Percentiles rank a stretch among this genome's conserved stretches.
These are phyloP conservation scores for Indicator indicator DNA, from an alignment of 2,113 vertebrate genomes.

Conservation along the genomic window DNA sequence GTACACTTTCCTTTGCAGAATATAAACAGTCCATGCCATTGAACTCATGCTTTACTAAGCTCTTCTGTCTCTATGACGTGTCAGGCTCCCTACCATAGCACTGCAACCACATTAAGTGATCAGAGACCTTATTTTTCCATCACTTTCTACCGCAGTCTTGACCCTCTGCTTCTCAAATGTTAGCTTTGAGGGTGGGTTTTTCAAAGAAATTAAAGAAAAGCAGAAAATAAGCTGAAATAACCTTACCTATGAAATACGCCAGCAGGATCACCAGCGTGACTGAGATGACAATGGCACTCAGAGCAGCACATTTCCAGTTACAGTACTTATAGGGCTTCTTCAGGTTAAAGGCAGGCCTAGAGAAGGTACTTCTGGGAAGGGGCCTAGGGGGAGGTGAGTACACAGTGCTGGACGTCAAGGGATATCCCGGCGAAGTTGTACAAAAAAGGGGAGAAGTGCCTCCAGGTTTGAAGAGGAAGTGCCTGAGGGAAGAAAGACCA, in stretches of 20 bases:
- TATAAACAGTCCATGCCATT: neutral
- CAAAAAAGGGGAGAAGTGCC: constrained; percentile 98
- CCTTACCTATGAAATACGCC: constrained; percentile 98
- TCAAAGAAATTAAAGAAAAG: neutral
- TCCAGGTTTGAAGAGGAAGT: constrained; percentile 98
- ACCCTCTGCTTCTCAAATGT: neutral
- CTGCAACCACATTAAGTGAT: neutral
- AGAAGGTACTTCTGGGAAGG: constrained; percentile 94
- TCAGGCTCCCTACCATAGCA: neutral
- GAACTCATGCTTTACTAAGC: neutral
- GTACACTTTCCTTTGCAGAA: neutral
- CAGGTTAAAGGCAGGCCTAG: constrained; percentile 95
- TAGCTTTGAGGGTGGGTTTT: neutral
- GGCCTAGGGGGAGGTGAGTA: constrained; percentile 97
- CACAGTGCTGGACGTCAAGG: constrained; percentile 98
- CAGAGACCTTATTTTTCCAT: neutral
- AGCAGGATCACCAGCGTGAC: constrained; percentile 91
- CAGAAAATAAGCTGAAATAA: neutral
- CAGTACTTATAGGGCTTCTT: constrained; percentile 98
- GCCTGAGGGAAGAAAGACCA: constrained; percentile 81
- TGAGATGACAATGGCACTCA: constrained; percentile 95
- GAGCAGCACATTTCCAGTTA: constrained; percentile 97
- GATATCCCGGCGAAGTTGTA: constrained; percentile 94
- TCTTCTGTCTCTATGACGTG: neutral
- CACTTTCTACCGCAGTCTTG: neutral